Base-by-base conservation (phyloP, 2,113 vertebrate genomes). In the Hypocryptadius cinnamomeus region DNA sequence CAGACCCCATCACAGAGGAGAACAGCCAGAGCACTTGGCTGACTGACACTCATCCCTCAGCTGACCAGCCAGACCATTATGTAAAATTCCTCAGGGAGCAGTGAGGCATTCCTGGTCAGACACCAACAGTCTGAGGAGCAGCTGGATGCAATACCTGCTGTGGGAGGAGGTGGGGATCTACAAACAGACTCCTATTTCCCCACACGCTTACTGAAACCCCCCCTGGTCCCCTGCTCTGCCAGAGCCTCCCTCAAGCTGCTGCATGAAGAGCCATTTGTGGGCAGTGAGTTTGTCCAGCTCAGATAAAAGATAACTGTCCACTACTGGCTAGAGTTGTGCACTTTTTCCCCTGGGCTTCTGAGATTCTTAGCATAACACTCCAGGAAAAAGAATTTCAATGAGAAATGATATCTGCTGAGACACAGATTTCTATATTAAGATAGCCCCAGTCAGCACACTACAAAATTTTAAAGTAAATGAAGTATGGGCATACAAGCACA, bases 31-130 rank as follows among this genome's bases (percentile, higher is more conserved):
- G 48, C 18, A 13, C 42, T 95, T 96, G 96, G 88, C 96, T 93
- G 90, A 72, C 6, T 3, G 63, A 37, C 3, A 7, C 42, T 85
- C 13, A 1, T 13, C 48, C 51, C 90, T 96, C 96, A 96, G 95
- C 94, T 96, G 96, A 95, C 92, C 11, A 7, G 61, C 54, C 92
- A 87, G 48, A 71, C 37, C 2, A 0, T 92, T 93, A 89, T 80
- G 82, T 91, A 93, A 96, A 96, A 95, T 95, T 95, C 93, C 90
- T 94, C 77, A 82, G 83, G 30, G 2, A 4, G 61, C 17, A 33
- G 93, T 54, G 77, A 87, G 73, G 40, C 87, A 64, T 91, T 96
- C 77, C 71, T 0, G 0, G 69, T 65, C 76, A 93, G 81, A 91
- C 74, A 86, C 73, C 56, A 53, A 16, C 3, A 2, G 40, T 10